Conservation (phyloP, 2,888 invertebrate genomes). For the Drosophila pseudotalamancana region DNA sequence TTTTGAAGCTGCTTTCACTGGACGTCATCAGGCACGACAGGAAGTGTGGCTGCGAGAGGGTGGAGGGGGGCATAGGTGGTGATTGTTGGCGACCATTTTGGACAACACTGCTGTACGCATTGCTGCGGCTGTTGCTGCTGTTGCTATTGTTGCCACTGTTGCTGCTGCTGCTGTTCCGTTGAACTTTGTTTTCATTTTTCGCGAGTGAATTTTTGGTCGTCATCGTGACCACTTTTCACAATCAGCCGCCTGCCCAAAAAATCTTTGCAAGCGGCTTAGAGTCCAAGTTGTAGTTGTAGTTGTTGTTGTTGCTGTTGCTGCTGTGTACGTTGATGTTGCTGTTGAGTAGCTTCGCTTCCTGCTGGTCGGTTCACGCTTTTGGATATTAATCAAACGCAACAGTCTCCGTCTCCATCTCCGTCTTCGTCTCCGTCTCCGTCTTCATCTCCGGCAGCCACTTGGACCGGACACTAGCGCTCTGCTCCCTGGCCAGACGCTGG, state of each 20-base stretch:
- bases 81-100: slow-evolving; percentile 27
- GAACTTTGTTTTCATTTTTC: slow-evolving; percentile 75
- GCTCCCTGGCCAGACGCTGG: slow-evolving; percentile 39
- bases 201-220: slow-evolving; percentile 70
- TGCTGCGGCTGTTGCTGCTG: slow-evolving; percentile 7
- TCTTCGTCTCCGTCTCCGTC: slow-evolving; percentile 11
- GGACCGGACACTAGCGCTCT: slow-evolving; percentile 21
- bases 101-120: slow-evolving; percentile 10
- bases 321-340: slow-evolving; percentile 33
- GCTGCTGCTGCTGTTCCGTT: not conserved
- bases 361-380: slow-evolving; percentile 50
- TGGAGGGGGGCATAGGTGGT: not conserved
- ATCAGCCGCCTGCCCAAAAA: slow-evolving; percentile 61
- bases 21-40: not conserved
- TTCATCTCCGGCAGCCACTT: slow-evolving; percentile 33
- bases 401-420: slow-evolving; percentile 1
- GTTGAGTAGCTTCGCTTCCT: slow-evolving; percentile 33
- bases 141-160: slow-evolving; percentile 21
- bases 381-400: slow-evolving; percentile 71
- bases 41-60: not conserved
- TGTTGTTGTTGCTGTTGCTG: slow-evolving; percentile 15
- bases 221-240: slow-evolving; percentile 78
- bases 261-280: slow-evolving; percentile 52
- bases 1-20: slow-evolving; percentile 22
- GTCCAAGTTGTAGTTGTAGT: slow-evolving; percentile 31